Percentiles rank a stretch among this genome's conserved stretches.
Conservation (phyloP, 1,140 invertebrate genomes). For the Apis florea region DNA sequence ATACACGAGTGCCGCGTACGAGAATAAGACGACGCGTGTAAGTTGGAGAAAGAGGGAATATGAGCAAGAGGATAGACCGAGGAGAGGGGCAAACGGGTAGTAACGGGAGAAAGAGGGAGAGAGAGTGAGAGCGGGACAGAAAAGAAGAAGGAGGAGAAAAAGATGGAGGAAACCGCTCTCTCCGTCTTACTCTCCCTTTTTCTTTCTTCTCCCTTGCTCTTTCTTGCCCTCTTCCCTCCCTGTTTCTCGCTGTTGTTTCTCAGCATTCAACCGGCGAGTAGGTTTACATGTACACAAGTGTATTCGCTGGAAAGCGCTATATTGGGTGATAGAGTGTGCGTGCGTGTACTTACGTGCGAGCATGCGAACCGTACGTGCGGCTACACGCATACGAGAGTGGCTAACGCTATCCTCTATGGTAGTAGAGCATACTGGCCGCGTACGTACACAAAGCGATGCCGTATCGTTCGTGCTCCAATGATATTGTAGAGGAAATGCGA, state of each 20-base stretch:
- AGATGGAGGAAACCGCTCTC: slow-evolving; percentile 51
- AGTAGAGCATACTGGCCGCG: slow-evolving; percentile 40
- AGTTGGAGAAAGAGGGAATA: slow-evolving; percentile 12
- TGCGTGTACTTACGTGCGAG: slow-evolving; percentile 59
- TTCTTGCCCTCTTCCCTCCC: slow-evolving; percentile 3
- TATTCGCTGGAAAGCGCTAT: slow-evolving; percentile 13
- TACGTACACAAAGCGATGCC: slow-evolving; percentile 14
- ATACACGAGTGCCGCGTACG: slow-evolving; percentile 43
- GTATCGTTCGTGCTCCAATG: slow-evolving; percentile 7
- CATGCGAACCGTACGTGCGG: slow-evolving; percentile 47
- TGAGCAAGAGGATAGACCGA: slow-evolving; percentile 28
- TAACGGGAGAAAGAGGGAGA: slow-evolving; percentile 30
- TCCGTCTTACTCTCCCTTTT: slow-evolving; percentile 7
- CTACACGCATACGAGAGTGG: slow-evolving; percentile 26
- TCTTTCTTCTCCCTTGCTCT: slow-evolving; percentile 2
- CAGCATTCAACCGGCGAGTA: slow-evolving; percentile 52
- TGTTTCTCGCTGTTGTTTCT: slow-evolving; percentile 43
- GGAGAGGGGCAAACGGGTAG: slow-evolving; percentile 34
- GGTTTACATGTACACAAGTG: slow-evolving; percentile 14
- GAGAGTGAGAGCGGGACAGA: not conserved
- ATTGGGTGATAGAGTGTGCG: not conserved
- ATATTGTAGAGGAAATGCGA: slow-evolving; percentile 21
- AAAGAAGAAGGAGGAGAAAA: slow-evolving; percentile 28
- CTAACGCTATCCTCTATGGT: slow-evolving; percentile 57
- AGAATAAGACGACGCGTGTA: not conserved